Percentiles rank a stretch among this genome's conserved stretches.
Evolutionary conservation across 2,113 vertebrate species (phyloP).

Genomic region (Erythrolamprus reginae): DNA sequence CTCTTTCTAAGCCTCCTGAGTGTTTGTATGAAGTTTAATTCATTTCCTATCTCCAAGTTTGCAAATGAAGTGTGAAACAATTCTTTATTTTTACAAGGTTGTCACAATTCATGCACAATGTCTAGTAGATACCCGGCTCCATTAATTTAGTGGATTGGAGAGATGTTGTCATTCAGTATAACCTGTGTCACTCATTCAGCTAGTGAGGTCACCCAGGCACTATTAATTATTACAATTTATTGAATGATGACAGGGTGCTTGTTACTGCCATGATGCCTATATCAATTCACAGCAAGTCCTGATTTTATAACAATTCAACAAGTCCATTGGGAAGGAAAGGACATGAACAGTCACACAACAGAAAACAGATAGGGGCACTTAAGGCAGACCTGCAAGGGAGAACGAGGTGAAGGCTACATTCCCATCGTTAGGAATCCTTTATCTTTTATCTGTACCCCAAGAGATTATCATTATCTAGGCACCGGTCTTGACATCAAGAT

Average conservation of each 20-base stretch:
- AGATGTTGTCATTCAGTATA: not conserved
- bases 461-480: conserved; percentile 2
- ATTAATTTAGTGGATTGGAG: not conserved
- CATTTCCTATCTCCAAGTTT: conserved; percentile 63
- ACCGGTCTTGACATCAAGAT: not conserved
- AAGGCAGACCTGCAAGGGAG: not conserved
- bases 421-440: conserved; percentile 21
- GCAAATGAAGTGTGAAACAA: conserved; percentile 64
- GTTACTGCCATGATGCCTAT: not conserved
- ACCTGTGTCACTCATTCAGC: conserved; percentile 8
- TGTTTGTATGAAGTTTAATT: conserved; percentile 63
- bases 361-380: not conserved
- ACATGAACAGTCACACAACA: rapidly evolving
- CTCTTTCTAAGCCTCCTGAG: conserved; percentile 59
- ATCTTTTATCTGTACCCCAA: conserved; percentile 7
- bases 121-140: rapidly evolving
- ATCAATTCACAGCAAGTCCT: not conserved
- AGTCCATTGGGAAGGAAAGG: rapidly evolving
- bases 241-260: conserved; percentile 10
- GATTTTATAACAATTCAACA: not conserved
- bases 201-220: conserved; percentile 20
- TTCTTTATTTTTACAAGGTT: conserved; percentile 51
- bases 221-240: conserved; percentile 36
- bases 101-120: conserved; percentile 39
- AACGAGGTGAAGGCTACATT: not conserved